Evolutionary conservation across 1,140 invertebrate species (phyloP), one percentile per base, ranked within the genome.

Genomic region (Antheraea mylitta): DNA sequence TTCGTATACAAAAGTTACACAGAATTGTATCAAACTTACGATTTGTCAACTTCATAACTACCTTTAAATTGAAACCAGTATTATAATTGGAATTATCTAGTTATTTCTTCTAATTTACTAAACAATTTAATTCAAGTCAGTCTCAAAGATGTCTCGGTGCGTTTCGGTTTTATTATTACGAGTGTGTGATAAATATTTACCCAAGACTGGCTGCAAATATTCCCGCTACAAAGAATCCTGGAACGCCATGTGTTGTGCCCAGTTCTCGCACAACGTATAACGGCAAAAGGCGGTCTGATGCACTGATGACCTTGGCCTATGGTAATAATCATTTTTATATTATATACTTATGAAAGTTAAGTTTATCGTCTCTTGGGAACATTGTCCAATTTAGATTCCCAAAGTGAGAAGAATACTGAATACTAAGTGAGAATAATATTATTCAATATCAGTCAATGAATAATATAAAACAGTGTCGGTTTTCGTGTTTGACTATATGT

Each of bases 181-280:
- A 67, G 67, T 53, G n/a, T 71, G 53, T 60, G 9, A 64, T 60
- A 58, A 90, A 6, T 38, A 78, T 78, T 74, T 92, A 95, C 94
- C 95, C 95, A 75, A 95, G 93, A 87, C 94, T 95, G 3, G 95
- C 95, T 3, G 95, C 94, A 78, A 95, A 95, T 64, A 95, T 95
- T 36, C 97, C 97, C 5, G 97, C 96, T 0, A 98, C 96, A 82
- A 99, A 98, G 70, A 99, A 94, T 9, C 98, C 98, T 0, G 97
- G 95, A 10, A 98, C 85, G 0, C 97, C 97, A 10, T 93, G 94
- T 6, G 95, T 85, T 30, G 93, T 76, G 1, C 96, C 96, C 76
- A 98, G 93, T 58, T 95, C 93, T 60, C 95, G 94, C 87, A 98
- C 96, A 0, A 98, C 96, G 80, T 97, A 98, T 8, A 96, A 93